phyloP scores from a whole-genome alignment of 2,888 invertebrate species.

The Parnassius mnemosyne region DNA sequence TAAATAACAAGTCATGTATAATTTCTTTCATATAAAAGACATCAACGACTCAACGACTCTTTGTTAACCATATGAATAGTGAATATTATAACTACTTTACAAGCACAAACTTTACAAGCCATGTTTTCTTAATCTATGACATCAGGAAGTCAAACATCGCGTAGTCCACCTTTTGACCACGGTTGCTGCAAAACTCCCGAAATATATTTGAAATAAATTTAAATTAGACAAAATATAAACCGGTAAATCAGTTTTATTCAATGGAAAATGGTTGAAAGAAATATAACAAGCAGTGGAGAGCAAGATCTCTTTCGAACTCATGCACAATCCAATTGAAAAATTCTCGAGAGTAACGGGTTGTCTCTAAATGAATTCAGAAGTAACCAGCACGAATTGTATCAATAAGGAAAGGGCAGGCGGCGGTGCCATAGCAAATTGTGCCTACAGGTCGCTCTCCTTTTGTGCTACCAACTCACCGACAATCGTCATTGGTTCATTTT shows the following conservation, averaged over 20 bases:
- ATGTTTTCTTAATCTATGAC: too few species aligned
- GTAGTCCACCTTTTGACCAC: too few species aligned
- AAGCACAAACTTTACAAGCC: too few species aligned
- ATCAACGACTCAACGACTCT: conserved; percentile 40
- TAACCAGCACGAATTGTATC: conserved; percentile 62
- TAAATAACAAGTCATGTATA: background rate
- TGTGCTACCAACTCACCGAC: conserved; percentile 46
- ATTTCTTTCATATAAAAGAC: conserved; percentile 42
- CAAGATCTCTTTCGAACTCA: background rate
- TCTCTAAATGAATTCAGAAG: conserved; percentile 68
- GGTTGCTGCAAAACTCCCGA: too few species aligned
- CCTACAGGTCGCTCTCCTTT: conserved; percentile 59
- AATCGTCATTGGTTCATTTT: conserved; percentile 68
- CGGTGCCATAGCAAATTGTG: conserved; percentile 73
- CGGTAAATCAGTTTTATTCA: too few species aligned
- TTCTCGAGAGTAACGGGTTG: conserved; percentile 51
- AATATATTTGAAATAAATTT: too few species aligned
- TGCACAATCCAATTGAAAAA: conserved; percentile 52
- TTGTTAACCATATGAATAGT: too few species aligned
- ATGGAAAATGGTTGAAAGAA: background rate
- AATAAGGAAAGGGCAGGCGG: conserved; percentile 63
- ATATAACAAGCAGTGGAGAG: conserved; percentile 1
- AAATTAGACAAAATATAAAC: too few species aligned
- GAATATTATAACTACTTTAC: too few species aligned
- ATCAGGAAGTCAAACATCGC: too few species aligned